phyloP scores from a whole-genome alignment of 2,888 invertebrate genomes.

The Epirrita christyi region DNA sequence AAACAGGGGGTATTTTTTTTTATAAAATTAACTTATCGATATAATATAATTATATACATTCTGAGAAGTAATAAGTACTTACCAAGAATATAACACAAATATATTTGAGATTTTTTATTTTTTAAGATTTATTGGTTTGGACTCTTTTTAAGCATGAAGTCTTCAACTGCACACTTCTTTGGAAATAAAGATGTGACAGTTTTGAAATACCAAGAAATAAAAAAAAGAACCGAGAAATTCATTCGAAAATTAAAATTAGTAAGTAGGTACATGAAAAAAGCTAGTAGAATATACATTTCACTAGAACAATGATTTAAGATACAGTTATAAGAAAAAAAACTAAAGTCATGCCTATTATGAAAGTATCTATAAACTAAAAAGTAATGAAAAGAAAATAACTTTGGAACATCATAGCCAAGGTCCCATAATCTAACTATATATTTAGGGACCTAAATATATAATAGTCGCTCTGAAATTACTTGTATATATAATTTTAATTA shows the following conservation, averaged over 20 bases:
- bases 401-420: constrained; percentile 79
- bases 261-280: constrained; percentile 2
- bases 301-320: too few species aligned
- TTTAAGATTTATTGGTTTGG: too few species aligned
- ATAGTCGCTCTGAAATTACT: constrained; percentile 46
- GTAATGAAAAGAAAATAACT: constrained; percentile 45
- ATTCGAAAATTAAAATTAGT: constrained; percentile 17
- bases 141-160: constrained; percentile 9
- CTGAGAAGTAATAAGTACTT: too few species aligned
- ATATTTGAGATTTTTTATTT: too few species aligned
- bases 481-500: constrained; percentile 7
- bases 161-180: constrained; percentile 62
- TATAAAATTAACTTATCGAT: too few species aligned
- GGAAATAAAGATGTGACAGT: constrained; percentile 71
- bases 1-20: too few species aligned
- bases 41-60: too few species aligned
- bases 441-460: constrained; percentile 71
- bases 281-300: too few species aligned
- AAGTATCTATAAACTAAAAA: not conserved
- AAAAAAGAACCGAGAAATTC: not conserved
- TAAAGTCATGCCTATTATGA: not conserved
- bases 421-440: constrained; percentile 67
- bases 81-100: too few species aligned
- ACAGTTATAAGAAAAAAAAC: not conserved
- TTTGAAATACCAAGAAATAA: constrained; percentile 17